Base-by-base conservation (phyloP, 2,888 invertebrate species). In the Sinopyrophorus schimmeli region DNA sequence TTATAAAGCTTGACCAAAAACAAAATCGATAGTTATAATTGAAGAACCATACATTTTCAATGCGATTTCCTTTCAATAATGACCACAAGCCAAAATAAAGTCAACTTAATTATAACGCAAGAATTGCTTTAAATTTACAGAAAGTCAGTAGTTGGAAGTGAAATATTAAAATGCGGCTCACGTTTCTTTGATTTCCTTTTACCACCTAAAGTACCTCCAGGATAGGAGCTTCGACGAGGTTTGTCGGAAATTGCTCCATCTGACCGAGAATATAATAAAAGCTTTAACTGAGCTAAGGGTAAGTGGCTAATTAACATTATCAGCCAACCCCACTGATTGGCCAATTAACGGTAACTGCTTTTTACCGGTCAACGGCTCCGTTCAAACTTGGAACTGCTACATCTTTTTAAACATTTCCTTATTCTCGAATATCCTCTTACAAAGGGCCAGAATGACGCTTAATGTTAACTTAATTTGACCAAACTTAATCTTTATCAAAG, bases 221-320 rank as follows among this genome's bases (percentile, higher is more conserved):
- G 46, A 46, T 48, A 55, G 51, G 49, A 53, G 34, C n/a, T n/a
- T 43, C 44, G 18, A 44, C 43, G 48, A 53, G 53, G 54, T 54
- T 57, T 54, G 55, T 54, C 57, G 57, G 59, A 58, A 59, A 59
- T 59, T 58, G 51, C 53, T 47, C 53, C 59, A 58, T 59, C 56
- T 54, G 47, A 42, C 30, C 46, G 28, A 52, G 46, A n/a, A 55
- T 55, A 54, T 55, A 54, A 57, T 55, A 57, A 52, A 57, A 55
- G 54, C 52, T 52, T 53, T 51, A 53, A 51, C 51, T 51, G 47
- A 52, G 35, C 52, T 42, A 34, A 26, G 47, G 47, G 39, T 53
- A 52, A 54, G 52, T 55, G 42, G 47, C 53, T 58, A 56, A 58
- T 58, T 58, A 58, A 54, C 48, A 56, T 52, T 47, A 54, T 52